Evolutionary conservation across 2,113 vertebrate species (phyloP).

Genomic region (Prochilodus magdalenae): DNA sequence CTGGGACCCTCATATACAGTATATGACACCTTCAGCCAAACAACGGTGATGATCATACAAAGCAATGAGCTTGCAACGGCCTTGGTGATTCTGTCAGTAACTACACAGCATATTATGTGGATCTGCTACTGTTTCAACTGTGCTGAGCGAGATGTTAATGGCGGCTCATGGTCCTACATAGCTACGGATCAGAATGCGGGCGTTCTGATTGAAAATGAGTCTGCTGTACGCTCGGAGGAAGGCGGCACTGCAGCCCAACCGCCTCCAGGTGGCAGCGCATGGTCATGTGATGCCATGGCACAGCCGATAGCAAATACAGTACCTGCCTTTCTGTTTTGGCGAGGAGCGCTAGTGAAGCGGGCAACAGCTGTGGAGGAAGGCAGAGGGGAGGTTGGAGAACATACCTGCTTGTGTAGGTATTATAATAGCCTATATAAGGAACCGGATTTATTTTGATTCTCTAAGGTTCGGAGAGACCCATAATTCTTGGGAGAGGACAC

Average conservation of each 20-base stretch:
- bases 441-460: not conserved
- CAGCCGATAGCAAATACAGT: constrained; percentile 68
- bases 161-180: constrained; percentile 17
- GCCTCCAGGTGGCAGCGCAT: constrained; percentile 44
- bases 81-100: not conserved
- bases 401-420: constrained; percentile 1
- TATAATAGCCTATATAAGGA: not conserved
- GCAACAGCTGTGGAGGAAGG: constrained; percentile 80
- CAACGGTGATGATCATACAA: constrained; percentile 17
- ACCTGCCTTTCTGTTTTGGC: constrained; percentile 82
- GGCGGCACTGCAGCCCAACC: not conserved
- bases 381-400: constrained; percentile 54
- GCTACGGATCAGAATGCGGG: constrained; percentile 1
- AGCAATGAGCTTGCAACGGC: not conserved
- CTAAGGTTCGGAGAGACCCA: not conserved
- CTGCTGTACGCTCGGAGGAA: constrained; percentile 4
- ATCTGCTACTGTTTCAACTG: not conserved
- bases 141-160: not conserved
- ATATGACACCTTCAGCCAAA: not conserved
- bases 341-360: constrained; percentile 74
- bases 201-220: not conserved
- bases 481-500: no score
- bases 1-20: no score
- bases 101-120: not conserved
- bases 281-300: constrained; percentile 51